Conservation (phyloP, 35 echinoderm and acorn worm genomes). For the Apostichopus parvimensis region DNA sequence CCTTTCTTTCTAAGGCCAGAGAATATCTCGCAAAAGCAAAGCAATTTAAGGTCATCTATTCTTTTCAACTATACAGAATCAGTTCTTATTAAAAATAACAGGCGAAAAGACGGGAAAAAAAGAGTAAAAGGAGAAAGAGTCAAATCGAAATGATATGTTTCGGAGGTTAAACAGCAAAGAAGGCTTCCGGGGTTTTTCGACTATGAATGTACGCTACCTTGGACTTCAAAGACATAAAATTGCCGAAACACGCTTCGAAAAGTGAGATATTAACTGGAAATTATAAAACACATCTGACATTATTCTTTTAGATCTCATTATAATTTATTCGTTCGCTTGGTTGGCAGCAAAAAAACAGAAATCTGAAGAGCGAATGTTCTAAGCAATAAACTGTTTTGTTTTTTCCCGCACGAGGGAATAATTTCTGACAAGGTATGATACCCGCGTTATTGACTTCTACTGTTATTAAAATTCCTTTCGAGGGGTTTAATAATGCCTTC, state of each 20-base stretch:
- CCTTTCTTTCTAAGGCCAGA: neutral
- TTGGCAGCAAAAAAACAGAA: conserved; percentile 33
- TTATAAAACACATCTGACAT: conserved; percentile 26
- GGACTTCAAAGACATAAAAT: neutral
- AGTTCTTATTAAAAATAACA: no score
- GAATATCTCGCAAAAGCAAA: neutral
- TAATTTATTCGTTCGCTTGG: neutral
- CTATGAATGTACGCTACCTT: neutral
- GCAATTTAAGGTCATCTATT: neutral
- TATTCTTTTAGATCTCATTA: conserved; percentile 1
- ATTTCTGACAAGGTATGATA: conserved; percentile 11
- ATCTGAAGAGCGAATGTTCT: conserved; percentile 2
- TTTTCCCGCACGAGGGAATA: conserved; percentile 11
- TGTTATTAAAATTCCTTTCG: conserved; percentile 40
- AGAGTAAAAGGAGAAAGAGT: no score
- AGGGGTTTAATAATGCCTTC: conserved; percentile 21
- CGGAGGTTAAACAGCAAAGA: neutral
- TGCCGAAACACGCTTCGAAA: conserved; percentile 15
- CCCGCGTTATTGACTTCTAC: neutral
- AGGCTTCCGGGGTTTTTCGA: neutral
- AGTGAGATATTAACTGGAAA: neutral
- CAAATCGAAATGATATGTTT: neutral
- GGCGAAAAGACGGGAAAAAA: no score
- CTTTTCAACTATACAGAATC: no score
- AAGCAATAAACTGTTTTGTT: neutral